Conservation (phyloP, 2,113 vertebrate species). For the Microcebus griseorufus region DNA sequence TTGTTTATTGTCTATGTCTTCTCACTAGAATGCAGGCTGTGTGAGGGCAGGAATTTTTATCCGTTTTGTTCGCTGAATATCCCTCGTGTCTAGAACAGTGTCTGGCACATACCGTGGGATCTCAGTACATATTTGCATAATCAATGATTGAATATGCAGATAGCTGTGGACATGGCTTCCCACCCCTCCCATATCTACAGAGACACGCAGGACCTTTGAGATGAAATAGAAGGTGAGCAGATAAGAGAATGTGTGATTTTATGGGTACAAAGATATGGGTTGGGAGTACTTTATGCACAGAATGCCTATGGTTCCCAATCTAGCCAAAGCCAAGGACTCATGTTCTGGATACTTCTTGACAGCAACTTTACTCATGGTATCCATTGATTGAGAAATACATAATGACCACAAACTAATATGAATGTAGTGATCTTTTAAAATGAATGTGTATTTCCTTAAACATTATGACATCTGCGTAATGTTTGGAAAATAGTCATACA, state of each 20-base stretch:
- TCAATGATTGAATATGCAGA: constrained; percentile 24
- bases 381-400: not conserved
- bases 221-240: not conserved
- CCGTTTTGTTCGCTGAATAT: constrained; percentile 3
- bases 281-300: not conserved
- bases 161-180: not conserved
- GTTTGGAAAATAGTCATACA: constrained; percentile 11
- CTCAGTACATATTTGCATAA: constrained; percentile 13
- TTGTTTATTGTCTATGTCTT: not conserved
- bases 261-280: not conserved
- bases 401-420: constrained; percentile 27
- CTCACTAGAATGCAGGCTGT: constrained; percentile 25
- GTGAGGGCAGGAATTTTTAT: not conserved
- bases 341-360: not conserved
- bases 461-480: not conserved
- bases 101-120: not conserved
- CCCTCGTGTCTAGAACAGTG: not conserved
- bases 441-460: constrained; percentile 9
- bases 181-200: not conserved
- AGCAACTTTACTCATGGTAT: not conserved
- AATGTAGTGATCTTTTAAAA: constrained; percentile 15
- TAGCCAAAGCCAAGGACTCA: not conserved
- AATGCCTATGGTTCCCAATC: not conserved
- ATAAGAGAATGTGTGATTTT: constrained; percentile 5
- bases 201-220: not conserved